Base-by-base conservation (phyloP, 1,140 invertebrate species). In the Colletes latitarsis region DNA sequence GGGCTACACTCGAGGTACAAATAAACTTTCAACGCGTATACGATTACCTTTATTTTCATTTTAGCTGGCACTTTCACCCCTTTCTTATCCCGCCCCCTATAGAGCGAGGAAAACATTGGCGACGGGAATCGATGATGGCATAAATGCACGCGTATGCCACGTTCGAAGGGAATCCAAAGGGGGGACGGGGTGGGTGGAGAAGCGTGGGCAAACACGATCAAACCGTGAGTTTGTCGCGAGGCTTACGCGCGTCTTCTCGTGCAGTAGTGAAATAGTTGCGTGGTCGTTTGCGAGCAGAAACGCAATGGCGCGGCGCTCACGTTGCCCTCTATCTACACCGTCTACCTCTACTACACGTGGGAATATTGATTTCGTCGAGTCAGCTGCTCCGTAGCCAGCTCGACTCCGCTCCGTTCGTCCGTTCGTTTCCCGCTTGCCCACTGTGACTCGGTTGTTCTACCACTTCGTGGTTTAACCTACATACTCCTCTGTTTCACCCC, bases 301-400 rank as follows among this genome's bases (percentile, higher is more conserved):
- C 41, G 39, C 19, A 39, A 55, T 64, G 68, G 21, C 46, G n/a
- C 57, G 57, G 9, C 69, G 69, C 57, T 63, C 69, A 70, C 69
- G 41, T 78, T 72, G 76, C 76, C 76, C 57, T 78, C 76, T 62
- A 72, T 72, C 76, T 76, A 58, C 19, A 41, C 67, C 58, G 74
- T 83, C 73, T 73, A 87, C 70, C 63, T 77, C 81, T 84, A 84
- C 88, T 85, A 86, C 88, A 88, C 89, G 85, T 90, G 89, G 85
- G 87, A 90, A 90, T 90, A 90, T 90, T 90, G 89, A 90, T 90
- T 90, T 85, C 82, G 68, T 74, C 85, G 87, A 83, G 89, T 90
- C 89, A 90, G 89, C 89, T 90, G 89, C 88, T 88, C 82, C 39
- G 62, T 72, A 19, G 78, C 64, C 60, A 30, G 76, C 57, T 82